phyloP scores from a whole-genome alignment of 2,888 invertebrate genomes.

The Conomelus anceps region DNA sequence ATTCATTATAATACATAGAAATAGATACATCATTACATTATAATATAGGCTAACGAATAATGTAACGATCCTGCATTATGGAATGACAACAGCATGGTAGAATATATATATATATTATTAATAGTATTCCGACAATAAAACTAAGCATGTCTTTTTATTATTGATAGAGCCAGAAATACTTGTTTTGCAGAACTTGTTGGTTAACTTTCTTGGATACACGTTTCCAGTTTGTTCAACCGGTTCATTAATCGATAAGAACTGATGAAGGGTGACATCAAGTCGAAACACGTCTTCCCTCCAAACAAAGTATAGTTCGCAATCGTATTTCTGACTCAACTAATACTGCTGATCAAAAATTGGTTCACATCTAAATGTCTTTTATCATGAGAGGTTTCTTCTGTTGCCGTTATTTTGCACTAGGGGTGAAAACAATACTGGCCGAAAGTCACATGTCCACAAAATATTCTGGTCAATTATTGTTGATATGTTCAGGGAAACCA shows the following conservation, averaged over 20 bases:
- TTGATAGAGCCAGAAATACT: neutral
- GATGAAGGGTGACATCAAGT: neutral
- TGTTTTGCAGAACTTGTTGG: neutral
- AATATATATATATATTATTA: neutral
- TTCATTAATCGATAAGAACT: neutral
- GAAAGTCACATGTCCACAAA: neutral
- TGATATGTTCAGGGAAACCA: too few species aligned
- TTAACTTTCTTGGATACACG: neutral
- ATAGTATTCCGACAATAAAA: neutral
- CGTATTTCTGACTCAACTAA: neutral
- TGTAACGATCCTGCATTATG: neutral
- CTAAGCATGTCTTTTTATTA: neutral
- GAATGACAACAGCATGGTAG: neutral
- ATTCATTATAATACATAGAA: neutral
- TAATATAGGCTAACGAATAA: neutral
- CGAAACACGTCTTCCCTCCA: neutral
- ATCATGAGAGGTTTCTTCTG: too few species aligned
- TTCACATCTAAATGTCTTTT: neutral
- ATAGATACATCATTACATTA: neutral
- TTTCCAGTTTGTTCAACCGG: neutral
- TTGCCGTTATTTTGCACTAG: neutral
- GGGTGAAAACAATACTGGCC: neutral
- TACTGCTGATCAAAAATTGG: neutral
- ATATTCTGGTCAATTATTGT: neutral
- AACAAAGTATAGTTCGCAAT: neutral